Conservation (phyloP, 1,140 invertebrate genomes). For the Maniola jurtina region DNA sequence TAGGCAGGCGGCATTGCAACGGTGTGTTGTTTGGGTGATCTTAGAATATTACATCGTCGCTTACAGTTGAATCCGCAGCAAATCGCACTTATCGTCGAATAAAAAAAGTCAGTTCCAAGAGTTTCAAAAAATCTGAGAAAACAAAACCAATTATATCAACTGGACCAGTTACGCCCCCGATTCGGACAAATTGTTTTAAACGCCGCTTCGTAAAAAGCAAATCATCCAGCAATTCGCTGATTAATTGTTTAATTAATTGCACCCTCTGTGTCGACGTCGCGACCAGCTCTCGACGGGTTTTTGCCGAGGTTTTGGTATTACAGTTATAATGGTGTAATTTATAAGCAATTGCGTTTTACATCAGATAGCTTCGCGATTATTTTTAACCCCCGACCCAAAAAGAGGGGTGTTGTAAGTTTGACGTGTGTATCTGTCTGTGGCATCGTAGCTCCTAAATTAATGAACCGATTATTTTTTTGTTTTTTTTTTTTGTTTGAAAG, state of each 20-base stretch:
- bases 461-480: too few species aligned
- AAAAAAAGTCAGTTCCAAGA: neutral
- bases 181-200: conserved; percentile 65
- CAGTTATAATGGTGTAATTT: conserved; percentile 36
- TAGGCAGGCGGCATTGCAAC: too few species aligned
- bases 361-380: neutral
- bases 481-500: too few species aligned
- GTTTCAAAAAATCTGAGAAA: conserved; percentile 7
- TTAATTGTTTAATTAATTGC: conserved; percentile 78
- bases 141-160: conserved; percentile 18
- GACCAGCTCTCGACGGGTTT: conserved; percentile 36
- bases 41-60: neutral
- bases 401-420: too few species aligned
- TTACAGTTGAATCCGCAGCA: neutral
- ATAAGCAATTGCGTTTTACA: conserved; percentile 19
- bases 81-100: neutral
- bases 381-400: too few species aligned
- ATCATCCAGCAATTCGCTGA: conserved; percentile 71
- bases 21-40: too few species aligned
- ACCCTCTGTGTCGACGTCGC: conserved; percentile 46
- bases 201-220: conserved; percentile 61
- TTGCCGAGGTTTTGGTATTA: conserved; percentile 32
- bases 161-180: conserved; percentile 35
- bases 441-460: too few species aligned
- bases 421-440: too few species aligned